Percentiles rank a stretch among this genome's conserved stretches.
These are phyloP conservation scores for Apostichopus californicus DNA, from an alignment of 35 echinoderm and acorn worm genomes.

Conservation along the genomic window DNA sequence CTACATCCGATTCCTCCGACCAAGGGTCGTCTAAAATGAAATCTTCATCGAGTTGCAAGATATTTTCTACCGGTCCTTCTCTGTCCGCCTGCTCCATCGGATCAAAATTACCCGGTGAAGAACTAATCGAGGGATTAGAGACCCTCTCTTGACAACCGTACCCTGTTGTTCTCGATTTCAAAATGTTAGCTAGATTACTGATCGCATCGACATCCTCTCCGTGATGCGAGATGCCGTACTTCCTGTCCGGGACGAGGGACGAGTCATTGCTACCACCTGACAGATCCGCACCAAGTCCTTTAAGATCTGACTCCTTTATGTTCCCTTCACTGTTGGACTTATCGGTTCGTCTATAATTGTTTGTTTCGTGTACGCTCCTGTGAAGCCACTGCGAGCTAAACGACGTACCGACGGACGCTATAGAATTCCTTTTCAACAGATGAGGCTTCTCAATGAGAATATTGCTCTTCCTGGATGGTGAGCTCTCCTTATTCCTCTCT, in stretches of 20 bases:
- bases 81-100: background rate
- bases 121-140: background rate
- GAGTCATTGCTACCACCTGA: background rate
- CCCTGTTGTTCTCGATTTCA: background rate
- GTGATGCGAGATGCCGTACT: background rate
- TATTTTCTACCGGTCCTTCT: background rate
- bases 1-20: constrained; percentile 61
- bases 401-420: constrained; percentile 14
- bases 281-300: background rate
- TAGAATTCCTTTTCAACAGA: constrained; percentile 39
- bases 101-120: background rate
- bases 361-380: background rate
- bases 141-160: background rate
- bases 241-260: background rate
- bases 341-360: background rate
- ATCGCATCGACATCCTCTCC: background rate
- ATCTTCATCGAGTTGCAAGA: background rate
- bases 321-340: constrained; percentile 20
- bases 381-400: background rate
- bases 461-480: background rate
- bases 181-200: background rate
- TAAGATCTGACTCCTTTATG: background rate
- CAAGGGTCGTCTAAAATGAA: constrained; percentile 76
- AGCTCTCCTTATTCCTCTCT: background rate
- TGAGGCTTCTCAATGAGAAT: background rate